Base-by-base conservation (phyloP, 2,797 vertebrate species). In the Pangasius djambal region DNA sequence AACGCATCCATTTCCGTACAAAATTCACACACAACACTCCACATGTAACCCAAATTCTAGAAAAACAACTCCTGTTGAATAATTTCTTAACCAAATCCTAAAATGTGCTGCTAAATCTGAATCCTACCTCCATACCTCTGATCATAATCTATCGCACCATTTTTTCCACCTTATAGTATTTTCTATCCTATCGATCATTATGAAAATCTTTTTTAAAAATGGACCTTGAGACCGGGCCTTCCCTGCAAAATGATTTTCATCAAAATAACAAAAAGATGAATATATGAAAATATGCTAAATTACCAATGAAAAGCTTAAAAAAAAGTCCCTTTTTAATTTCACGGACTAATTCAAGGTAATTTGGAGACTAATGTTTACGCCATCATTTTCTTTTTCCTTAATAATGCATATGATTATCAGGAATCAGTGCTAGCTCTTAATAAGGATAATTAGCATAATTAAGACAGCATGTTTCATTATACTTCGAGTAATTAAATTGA, bases 371-470 rank as follows among this genome's bases (percentile, higher is more conserved):
- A 78, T 91, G 91, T 92, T 92, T 91, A 87, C 85, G 50, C 90
- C 86, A 90, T 44, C 7, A 69, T 91, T 91, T 87, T 87, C 88
- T 89, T 90, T 52, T 87, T 89, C 88, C 89, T 89, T 93, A 91
- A 93, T 93, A 91, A 93, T 93, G 90, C 91, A 93, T 89, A 91
- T 89, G 92, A 93, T 93, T 91, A 93, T 92, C 88, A 91, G 89
- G 90, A 88, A 93, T 92, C 87, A 90, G 88, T 86, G 87, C 75
- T 87, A 83, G 86, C 92, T 91, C 90, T 89, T 92, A 93, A 93
- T 90, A 90, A 92, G 93, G 90, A 90, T 92, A 93, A 94, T 93
- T 93, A 93, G 87, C 93, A 92, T 92, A 88, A 92, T 94, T 92
- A 91, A 90, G 87, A 92, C 83, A 89, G 91, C 89, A 82, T 91